Evolutionary conservation across 2,797 vertebrate genomes (phyloP), one percentile per base, ranked within the genome.

Genomic region (Artibeus lituratus): DNA sequence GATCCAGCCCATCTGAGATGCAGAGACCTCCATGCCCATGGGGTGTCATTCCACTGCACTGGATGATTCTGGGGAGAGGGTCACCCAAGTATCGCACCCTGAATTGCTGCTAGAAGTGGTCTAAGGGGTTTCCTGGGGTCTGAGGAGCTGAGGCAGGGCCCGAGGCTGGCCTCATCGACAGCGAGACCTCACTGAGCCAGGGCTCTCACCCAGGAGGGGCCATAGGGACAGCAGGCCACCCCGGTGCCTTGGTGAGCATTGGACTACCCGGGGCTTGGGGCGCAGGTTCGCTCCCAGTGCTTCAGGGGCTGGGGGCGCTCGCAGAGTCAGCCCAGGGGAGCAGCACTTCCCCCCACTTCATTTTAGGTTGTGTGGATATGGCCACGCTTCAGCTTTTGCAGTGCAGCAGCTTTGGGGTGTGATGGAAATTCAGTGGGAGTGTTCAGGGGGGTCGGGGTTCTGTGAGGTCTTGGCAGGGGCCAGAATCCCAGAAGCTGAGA

Each of bases 361-460:
- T 19, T 44, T n/a, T 39, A 35, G 53, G 6, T 10, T 18, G 44
- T 2, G 0, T 16, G 6, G 2, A 15, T 24, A 37, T 18, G 21
- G 32, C 21, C 1, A 1, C 1, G 19, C 0, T 0, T 11, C 3
- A 3, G 39, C 5, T 5, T n/a, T 15, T 16, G 11, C 0, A 4
- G 39, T 0, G 22, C 57, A 5, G 42, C 16, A 18, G 35, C 10
- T 42, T 51, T 11, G 1, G 8, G 14, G 49, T 8, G 51, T 18
- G 21, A 14, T 5, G 8, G 51, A 37, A 44, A 51, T 67, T 39
- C 10, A 0, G 44, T 3, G 10, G 14, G 18, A 4, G 32, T 2
- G 10, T n/a, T n/a, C 62, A n/a, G 62, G 5, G 29, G 15, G 4
- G 32, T 26, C 2, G 15, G 51, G 59, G 9, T 7, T 21, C 78